Percentiles rank a stretch among this genome's conserved stretches.
Conservation (phyloP, 2,797 vertebrate species). For the Premnoplex brunnescens region DNA sequence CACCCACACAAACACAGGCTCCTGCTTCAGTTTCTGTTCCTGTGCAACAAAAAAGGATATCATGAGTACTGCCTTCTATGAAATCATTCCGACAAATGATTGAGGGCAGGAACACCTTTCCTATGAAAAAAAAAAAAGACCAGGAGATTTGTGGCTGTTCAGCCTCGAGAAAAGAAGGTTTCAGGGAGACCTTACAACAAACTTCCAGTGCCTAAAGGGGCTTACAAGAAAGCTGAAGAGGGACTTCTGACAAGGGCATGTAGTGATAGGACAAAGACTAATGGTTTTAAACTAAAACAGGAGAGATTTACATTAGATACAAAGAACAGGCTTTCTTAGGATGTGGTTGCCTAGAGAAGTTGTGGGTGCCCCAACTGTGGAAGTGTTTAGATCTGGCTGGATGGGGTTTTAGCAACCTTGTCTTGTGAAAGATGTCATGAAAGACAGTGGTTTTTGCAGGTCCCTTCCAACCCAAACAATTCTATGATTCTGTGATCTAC, state of each 20-base stretch:
- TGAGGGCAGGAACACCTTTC: neutral
- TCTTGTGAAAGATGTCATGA: fast-evolving
- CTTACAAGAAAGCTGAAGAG: neutral
- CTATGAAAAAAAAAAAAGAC: neutral
- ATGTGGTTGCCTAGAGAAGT: neutral
- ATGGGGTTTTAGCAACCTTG: fast-evolving
- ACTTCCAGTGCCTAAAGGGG: neutral
- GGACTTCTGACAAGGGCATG: neutral
- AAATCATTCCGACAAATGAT: neutral
- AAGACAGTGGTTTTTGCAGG: neutral
- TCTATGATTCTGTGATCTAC: neutral
- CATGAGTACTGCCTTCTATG: no score
- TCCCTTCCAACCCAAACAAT: neutral
- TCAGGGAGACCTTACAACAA: neutral
- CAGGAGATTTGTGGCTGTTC: neutral
- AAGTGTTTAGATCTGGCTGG: neutral
- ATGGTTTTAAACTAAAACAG: neutral
- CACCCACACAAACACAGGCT: neutral
- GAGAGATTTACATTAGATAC: neutral
- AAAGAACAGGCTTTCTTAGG: neutral
- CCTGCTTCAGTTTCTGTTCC: neutral
- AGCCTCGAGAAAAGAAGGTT: neutral
- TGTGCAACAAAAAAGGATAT: neutral
- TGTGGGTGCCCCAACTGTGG: fast-evolving
- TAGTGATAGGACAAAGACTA: neutral